These are phyloP conservation scores for Drosophila pseudoobscura DNA, from an alignment of 1,140 invertebrate species.

Conservation along the genomic window DNA sequence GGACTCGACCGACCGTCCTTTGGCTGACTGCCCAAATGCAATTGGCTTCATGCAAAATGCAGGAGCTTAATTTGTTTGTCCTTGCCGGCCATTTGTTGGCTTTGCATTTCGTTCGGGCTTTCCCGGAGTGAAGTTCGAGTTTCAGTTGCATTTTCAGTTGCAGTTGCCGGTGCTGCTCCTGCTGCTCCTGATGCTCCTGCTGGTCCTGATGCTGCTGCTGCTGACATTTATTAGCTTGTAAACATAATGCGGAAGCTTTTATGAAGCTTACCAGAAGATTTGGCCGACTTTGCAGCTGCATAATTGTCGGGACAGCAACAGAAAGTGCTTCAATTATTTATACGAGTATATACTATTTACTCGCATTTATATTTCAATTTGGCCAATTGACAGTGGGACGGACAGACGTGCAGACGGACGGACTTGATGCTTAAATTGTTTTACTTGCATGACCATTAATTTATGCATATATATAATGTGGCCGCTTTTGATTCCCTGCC, in stretches of 20 bases:
- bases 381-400: slow-evolving; percentile 50
- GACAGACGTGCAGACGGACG: slow-evolving; percentile 23
- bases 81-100: slow-evolving; percentile 60
- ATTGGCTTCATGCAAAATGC: slow-evolving; percentile 65
- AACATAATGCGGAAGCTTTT: slow-evolving; percentile 58
- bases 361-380: slow-evolving; percentile 57
- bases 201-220: slow-evolving; percentile 25
- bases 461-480: slow-evolving; percentile 51
- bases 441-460: slow-evolving; percentile 55
- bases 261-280: slow-evolving; percentile 56
- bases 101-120: slow-evolving; percentile 49
- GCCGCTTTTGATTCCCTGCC: slow-evolving; percentile 38
- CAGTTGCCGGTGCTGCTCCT: slow-evolving; percentile 17
- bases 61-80: slow-evolving; percentile 61
- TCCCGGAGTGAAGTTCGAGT: slow-evolving; percentile 19
- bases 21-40: slow-evolving; percentile 41
- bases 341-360: slow-evolving; percentile 42
- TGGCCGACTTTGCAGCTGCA: slow-evolving; percentile 46
- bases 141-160: slow-evolving; percentile 22
- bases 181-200: slow-evolving; percentile 3
- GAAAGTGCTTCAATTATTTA: slow-evolving; percentile 54
- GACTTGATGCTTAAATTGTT: slow-evolving; percentile 54
- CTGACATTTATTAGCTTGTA: slow-evolving; percentile 67
- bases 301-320: slow-evolving; percentile 34
- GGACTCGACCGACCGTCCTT: slow-evolving; percentile 12